phyloP scores from a whole-genome alignment of 2,113 vertebrate genomes.

The Crocuta crocuta region DNA sequence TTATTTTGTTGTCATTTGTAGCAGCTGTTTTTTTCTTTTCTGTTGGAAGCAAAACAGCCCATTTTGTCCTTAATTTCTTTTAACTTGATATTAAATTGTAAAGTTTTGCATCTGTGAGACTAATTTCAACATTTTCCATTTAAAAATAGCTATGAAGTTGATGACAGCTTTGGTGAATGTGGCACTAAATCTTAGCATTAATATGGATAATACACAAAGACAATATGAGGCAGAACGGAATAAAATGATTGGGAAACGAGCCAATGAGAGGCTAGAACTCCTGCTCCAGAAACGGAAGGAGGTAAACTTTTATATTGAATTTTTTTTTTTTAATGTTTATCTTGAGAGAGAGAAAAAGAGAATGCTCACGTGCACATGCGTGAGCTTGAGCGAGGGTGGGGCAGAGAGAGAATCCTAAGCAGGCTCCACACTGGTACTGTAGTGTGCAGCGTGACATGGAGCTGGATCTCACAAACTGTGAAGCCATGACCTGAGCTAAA shows the following conservation, averaged over 20 bases:
- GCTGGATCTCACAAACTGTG: no score
- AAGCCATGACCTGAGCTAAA: no score
- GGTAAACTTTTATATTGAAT: slow-evolving; percentile 86
- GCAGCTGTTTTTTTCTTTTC: slow-evolving; percentile 39
- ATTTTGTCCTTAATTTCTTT: slow-evolving; percentile 48
- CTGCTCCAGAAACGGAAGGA: slow-evolving; percentile 93
- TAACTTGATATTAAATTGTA: slow-evolving; percentile 58
- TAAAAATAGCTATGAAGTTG: slow-evolving; percentile 96
- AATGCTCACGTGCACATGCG: no score
- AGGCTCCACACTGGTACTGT: no score
- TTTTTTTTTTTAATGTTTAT: not conserved
- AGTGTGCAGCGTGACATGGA: no score
- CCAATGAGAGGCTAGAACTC: slow-evolving; percentile 97
- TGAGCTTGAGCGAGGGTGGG: no score
- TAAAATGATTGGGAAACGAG: slow-evolving; percentile 98
- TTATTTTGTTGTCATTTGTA: slow-evolving; percentile 56
- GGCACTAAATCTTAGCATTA: slow-evolving; percentile 99
- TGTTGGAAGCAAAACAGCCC: not conserved
- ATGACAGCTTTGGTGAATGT: slow-evolving; percentile 99
- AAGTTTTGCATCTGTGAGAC: slow-evolving; percentile 44
- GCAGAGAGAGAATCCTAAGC: no score
- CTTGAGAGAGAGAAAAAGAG: no score
- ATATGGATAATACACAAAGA: slow-evolving; percentile 99
- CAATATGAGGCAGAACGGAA: slow-evolving; percentile 98
- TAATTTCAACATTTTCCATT: slow-evolving; percentile 64